phyloP scores from a whole-genome alignment of 2,888 invertebrate genomes.

The Hirudinaria manillensis region DNA sequence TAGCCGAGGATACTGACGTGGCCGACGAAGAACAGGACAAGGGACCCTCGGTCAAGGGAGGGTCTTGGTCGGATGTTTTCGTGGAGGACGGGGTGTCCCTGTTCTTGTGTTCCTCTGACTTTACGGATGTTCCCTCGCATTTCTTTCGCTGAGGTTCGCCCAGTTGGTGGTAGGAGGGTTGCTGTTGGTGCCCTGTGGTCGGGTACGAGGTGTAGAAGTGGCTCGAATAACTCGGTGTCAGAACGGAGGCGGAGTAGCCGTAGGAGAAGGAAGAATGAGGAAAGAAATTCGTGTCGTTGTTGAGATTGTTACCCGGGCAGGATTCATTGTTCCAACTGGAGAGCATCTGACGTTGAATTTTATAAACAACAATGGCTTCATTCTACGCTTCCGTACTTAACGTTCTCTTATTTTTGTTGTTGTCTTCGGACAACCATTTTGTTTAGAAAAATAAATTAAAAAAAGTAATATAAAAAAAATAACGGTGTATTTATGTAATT shows the following conservation, averaged over 20 bases:
- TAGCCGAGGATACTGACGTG: conserved; percentile 13
- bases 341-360: neutral
- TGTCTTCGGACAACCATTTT: no score
- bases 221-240: neutral
- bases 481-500: no score
- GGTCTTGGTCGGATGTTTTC: neutral
- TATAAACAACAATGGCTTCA: neutral
- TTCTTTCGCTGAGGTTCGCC: conserved; percentile 16
- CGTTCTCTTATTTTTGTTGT: neutral
- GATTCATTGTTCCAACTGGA: conserved; percentile 25
- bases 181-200: neutral
- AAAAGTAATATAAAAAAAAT: no score
- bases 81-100: neutral
- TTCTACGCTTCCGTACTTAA: neutral
- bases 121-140: neutral
- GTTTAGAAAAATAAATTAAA: no score
- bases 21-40: conserved; percentile 16
- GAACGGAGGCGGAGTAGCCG: neutral
- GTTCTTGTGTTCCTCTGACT: conserved; percentile 9
- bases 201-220: conserved; percentile 21
- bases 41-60: neutral
- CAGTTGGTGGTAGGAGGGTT: conserved; percentile 24
- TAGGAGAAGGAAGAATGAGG: neutral
- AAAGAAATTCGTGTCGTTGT: conserved; percentile 2
- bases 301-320: neutral